These are phyloP conservation scores for Cuculus canorus DNA, from an alignment of 2,797 vertebrate species.

Conservation along the genomic window DNA sequence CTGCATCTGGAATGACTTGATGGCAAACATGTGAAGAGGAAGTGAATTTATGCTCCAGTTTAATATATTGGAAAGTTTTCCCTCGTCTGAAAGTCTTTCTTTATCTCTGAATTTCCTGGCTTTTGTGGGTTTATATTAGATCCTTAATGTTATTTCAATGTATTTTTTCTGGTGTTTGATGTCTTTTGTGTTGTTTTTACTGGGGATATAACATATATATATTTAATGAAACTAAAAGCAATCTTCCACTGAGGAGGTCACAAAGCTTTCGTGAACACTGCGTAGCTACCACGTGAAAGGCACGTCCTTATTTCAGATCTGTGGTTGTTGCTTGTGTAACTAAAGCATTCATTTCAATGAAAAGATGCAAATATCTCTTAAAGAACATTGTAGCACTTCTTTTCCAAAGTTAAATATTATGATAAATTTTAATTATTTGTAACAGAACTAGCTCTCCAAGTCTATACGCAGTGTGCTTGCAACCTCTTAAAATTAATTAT, in stretches of 20 bases:
- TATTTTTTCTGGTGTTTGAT: constrained; percentile 60
- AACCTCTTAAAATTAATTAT: background rate
- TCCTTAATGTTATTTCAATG: constrained; percentile 63
- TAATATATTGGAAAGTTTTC: constrained; percentile 63
- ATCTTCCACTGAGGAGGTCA: constrained; percentile 38
- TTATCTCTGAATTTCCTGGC: constrained; percentile 72
- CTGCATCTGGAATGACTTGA: constrained; percentile 54
- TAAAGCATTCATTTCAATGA: background rate
- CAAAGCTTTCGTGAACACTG: background rate
- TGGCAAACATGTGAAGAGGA: constrained; percentile 63
- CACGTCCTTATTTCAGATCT: background rate
- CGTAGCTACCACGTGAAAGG: background rate
- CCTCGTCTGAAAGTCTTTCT: constrained; percentile 52
- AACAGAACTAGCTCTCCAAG: background rate
- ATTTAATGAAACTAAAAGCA: constrained; percentile 60
- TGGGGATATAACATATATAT: constrained; percentile 36
- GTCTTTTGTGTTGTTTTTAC: constrained; percentile 61
- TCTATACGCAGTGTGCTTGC: background rate
- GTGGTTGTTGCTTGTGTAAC: background rate
- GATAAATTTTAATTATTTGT: background rate
- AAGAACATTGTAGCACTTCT: background rate
- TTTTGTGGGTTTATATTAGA: constrained; percentile 68
- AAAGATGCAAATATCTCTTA: background rate
- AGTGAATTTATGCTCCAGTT: constrained; percentile 58
- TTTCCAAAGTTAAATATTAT: background rate